Percentiles rank a stretch among this genome's conserved stretches.
Evolutionary conservation across 2,797 vertebrate genomes (phyloP).

Genomic region (Helicolenus hilgendorfi): DNA sequence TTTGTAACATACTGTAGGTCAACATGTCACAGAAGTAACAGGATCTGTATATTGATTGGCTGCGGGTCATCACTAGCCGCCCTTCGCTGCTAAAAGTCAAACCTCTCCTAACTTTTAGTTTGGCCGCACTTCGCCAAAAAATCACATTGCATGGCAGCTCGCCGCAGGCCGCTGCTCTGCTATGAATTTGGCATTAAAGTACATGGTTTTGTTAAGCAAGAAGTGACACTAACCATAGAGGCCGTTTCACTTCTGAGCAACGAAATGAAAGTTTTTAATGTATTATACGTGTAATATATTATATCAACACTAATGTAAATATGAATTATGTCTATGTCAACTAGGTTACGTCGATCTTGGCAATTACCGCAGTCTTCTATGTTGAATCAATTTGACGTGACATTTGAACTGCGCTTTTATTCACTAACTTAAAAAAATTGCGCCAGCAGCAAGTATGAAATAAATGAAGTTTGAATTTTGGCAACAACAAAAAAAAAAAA

Average conservation of each 20-base stretch:
- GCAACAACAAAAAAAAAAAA: background rate
- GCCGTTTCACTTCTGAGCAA: background rate
- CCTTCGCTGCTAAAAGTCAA: too few relatives aligned
- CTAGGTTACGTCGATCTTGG: background rate
- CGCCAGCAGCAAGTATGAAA: background rate
- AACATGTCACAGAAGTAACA: too few relatives aligned
- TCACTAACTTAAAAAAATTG: background rate
- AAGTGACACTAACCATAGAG: background rate
- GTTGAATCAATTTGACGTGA: background rate
- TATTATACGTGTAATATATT: too few relatives aligned
- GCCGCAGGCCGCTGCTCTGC: too few relatives aligned
- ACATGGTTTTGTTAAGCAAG: background rate
- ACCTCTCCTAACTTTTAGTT: too few relatives aligned
- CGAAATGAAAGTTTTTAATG: background rate
- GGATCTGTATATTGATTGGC: too few relatives aligned
- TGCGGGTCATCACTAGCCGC: accelerated
- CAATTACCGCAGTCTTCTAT: background rate
- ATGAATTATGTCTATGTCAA: background rate
- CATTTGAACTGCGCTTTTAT: background rate
- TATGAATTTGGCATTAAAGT: background rate
- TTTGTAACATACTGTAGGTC: too few relatives aligned
- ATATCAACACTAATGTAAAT: background rate
- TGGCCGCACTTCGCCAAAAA: too few relatives aligned
- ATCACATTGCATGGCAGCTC: too few relatives aligned
- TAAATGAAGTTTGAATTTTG: background rate